These are phyloP conservation scores for Stegophylla sp. DNA, from an alignment of 2,888 invertebrate genomes.

Conservation along the genomic window DNA sequence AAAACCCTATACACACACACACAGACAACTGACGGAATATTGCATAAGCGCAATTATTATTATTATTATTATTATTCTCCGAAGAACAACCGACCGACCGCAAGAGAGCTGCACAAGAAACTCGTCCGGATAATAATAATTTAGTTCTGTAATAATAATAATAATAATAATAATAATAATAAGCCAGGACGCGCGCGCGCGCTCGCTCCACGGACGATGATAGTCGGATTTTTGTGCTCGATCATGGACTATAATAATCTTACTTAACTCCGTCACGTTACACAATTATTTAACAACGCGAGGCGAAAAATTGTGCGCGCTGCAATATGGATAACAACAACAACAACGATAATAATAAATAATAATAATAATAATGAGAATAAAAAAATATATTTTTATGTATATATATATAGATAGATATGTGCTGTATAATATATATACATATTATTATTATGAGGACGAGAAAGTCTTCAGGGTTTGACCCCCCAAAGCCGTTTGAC, in stretches of 20 bases:
- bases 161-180: slow-evolving; percentile 13
- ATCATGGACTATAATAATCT: slow-evolving; percentile 51
- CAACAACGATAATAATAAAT: slow-evolving; percentile 2
- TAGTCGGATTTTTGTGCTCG: slow-evolving; percentile 36
- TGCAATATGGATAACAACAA: background rate
- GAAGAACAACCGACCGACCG: background rate
- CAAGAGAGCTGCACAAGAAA: slow-evolving; percentile 2
- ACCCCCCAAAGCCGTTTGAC: slow-evolving; percentile 35
- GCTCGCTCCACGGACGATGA: too few species aligned
- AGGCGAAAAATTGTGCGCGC: slow-evolving; percentile 5
- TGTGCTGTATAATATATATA: background rate
- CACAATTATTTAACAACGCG: slow-evolving; percentile 9
- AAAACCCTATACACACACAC: background rate
- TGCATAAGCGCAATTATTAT: slow-evolving; percentile 11
- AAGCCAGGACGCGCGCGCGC: background rate
- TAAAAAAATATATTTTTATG: too few species aligned
- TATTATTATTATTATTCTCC: too few species aligned
- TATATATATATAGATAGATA: background rate
- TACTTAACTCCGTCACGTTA: slow-evolving; percentile 49
- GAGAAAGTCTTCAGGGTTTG: slow-evolving; percentile 46
- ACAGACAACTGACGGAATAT: background rate
- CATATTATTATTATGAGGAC: slow-evolving; percentile 21
- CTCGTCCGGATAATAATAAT: slow-evolving; percentile 23
- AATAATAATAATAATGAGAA: slow-evolving; percentile 27
- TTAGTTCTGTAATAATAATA: slow-evolving; percentile 11